phyloP scores from a whole-genome alignment of 2,797 vertebrate genomes.

The Fratercula arctica region DNA sequence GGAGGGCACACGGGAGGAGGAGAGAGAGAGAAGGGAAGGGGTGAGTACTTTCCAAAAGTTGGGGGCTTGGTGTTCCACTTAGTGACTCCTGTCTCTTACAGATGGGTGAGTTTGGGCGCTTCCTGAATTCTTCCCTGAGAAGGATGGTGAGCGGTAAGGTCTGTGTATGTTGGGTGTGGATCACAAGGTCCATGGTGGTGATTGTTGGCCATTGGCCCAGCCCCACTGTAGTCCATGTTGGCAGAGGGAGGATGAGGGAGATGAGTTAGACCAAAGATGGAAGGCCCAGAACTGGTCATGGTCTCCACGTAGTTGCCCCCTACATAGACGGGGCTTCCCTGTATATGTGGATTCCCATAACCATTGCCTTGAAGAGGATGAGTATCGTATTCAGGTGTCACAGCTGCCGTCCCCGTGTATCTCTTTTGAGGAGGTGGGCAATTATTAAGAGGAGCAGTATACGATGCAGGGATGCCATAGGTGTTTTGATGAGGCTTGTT shows the following conservation, averaged over 20 bases:
- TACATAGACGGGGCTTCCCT: slow-evolving; percentile 94
- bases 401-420: slow-evolving; percentile 88
- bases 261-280: slow-evolving; percentile 94
- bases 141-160: slow-evolving; percentile 95
- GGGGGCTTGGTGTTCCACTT: slow-evolving; percentile 54
- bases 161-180: slow-evolving; percentile 93
- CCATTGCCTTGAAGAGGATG: slow-evolving; percentile 92
- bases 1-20: neutral
- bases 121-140: slow-evolving; percentile 99
- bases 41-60: slow-evolving; percentile 63
- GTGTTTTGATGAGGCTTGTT: slow-evolving; percentile 91
- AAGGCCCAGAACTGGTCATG: slow-evolving; percentile 89
- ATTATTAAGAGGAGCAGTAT: slow-evolving; percentile 87
- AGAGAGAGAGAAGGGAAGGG: slow-evolving; percentile 3
- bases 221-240: slow-evolving; percentile 93
- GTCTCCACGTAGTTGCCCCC: slow-evolving; percentile 94
- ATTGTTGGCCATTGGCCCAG: slow-evolving; percentile 91
- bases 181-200: slow-evolving; percentile 95
- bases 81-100: slow-evolving; percentile 84
- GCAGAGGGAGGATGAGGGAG: slow-evolving; percentile 88
- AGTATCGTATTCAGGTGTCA: slow-evolving; percentile 92
- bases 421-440: slow-evolving; percentile 94
- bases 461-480: slow-evolving; percentile 91
- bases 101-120: slow-evolving; percentile 98
- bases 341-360: slow-evolving; percentile 93